Evolutionary conservation across 2,113 vertebrate genomes (phyloP).

Genomic region (Tetrao urogallus): DNA sequence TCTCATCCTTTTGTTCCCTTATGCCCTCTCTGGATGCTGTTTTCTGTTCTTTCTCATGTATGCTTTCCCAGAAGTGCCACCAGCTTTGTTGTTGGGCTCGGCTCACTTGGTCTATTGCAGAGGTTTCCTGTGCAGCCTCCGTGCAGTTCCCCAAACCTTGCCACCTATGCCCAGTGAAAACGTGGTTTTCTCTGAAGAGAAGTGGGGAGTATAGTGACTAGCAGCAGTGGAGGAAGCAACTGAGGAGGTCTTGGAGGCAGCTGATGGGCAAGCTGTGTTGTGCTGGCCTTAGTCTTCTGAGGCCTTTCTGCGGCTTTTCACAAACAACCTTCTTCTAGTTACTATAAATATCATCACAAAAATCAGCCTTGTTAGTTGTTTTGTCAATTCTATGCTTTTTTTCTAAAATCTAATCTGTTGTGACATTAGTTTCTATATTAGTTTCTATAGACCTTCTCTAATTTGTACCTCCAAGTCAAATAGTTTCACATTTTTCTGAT

Average conservation of each 20-base stretch:
- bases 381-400: not conserved
- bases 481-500: not conserved
- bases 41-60: fast-evolving
- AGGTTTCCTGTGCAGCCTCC: not conserved
- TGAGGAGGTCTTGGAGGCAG: not conserved
- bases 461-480: not conserved
- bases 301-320: not conserved
- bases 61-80: not conserved
- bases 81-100: not conserved
- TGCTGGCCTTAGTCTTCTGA: fast-evolving
- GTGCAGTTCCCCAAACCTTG: not conserved
- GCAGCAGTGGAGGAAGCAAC: not conserved
- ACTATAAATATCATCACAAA: not conserved
- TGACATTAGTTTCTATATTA: not conserved
- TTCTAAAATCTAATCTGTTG: not conserved
- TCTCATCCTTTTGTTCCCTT: not conserved
- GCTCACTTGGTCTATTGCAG: not conserved
- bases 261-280: fast-evolving
- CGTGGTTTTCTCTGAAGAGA: not conserved
- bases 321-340: not conserved
- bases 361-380: not conserved
- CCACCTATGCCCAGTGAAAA: fast-evolving
- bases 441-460: not conserved
- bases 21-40: not conserved
- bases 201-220: fast-evolving